Percentiles rank a stretch among this genome's conserved stretches.
Conservation (phyloP, 2,888 invertebrate species). For the Sipunculus nudus region DNA sequence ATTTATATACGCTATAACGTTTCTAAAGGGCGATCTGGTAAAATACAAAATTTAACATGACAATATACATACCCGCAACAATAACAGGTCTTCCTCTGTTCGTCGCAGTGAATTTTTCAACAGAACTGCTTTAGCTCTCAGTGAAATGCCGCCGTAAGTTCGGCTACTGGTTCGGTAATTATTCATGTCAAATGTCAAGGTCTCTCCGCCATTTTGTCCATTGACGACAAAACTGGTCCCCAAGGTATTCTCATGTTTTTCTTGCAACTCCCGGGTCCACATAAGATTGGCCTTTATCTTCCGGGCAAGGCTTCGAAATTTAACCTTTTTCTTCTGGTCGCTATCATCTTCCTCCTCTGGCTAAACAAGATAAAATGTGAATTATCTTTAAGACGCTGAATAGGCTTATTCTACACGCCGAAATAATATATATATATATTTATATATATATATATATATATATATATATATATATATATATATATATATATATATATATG, state of each 20-base stretch:
- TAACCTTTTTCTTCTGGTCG: too few relatives aligned
- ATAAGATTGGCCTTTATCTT: conserved; percentile 19
- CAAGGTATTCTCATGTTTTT: conserved; percentile 6
- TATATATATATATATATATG: too few relatives aligned
- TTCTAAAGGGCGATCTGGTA: too few relatives aligned
- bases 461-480: too few relatives aligned
- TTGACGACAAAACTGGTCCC: not conserved
- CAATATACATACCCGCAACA: conserved; percentile 33
- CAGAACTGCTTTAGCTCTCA: conserved; percentile 36
- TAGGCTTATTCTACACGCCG: too few relatives aligned
- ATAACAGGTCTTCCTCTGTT: conserved; percentile 37
- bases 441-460: too few relatives aligned
- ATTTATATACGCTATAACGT: too few relatives aligned
- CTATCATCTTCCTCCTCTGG: too few relatives aligned
- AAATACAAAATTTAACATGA: too few relatives aligned
- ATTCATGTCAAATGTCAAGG: conserved; percentile 42
- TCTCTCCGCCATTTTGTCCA: conserved; percentile 2
- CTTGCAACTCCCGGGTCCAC: conserved; percentile 11
- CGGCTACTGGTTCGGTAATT: conserved; percentile 39
- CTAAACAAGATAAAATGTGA: too few relatives aligned
- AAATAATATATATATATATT: too few relatives aligned
- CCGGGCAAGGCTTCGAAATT: conserved; percentile 13
- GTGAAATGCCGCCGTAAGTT: conserved; percentile 39
- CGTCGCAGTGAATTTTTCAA: conserved; percentile 37
- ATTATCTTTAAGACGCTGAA: too few relatives aligned